These are phyloP conservation scores for Aethes cnicana DNA, from an alignment of 2,888 invertebrate genomes.

Conservation along the genomic window DNA sequence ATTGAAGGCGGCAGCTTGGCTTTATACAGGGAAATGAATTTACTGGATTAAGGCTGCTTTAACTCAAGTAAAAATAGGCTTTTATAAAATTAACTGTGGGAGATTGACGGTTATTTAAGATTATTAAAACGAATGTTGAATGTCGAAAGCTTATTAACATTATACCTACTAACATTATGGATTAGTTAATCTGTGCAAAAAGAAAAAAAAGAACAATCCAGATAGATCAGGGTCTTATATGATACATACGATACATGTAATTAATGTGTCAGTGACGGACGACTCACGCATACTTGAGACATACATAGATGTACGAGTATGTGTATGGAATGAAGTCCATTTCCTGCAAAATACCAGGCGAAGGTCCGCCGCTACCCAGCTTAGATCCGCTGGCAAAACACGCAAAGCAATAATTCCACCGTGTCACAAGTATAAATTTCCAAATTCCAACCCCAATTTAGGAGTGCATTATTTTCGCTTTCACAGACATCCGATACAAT, in stretches of 20 bases:
- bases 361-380: constrained; percentile 35
- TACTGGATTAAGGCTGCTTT: constrained; percentile 74
- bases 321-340: constrained; percentile 8
- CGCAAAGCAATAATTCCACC: constrained; percentile 70
- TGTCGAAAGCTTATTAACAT: not conserved
- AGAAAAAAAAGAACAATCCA: no score
- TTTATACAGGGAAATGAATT: constrained; percentile 78
- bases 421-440: constrained; percentile 73
- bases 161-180: no score
- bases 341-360: constrained; percentile 20
- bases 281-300: no score
- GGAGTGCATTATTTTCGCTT: constrained; percentile 82
- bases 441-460: constrained; percentile 77
- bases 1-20: constrained; percentile 80
- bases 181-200: no score
- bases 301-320: no score
- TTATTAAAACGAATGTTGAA: not conserved
- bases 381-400: constrained; percentile 55
- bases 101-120: not conserved
- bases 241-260: no score
- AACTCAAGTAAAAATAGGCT: constrained; percentile 57
- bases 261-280: no score
- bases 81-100: constrained; percentile 40
- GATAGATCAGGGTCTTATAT: no score
- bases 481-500: constrained; percentile 83